Evolutionary conservation across 1,140 invertebrate genomes (phyloP), one percentile per base, ranked within the genome.

Genomic region (Bombus waltoni): DNA sequence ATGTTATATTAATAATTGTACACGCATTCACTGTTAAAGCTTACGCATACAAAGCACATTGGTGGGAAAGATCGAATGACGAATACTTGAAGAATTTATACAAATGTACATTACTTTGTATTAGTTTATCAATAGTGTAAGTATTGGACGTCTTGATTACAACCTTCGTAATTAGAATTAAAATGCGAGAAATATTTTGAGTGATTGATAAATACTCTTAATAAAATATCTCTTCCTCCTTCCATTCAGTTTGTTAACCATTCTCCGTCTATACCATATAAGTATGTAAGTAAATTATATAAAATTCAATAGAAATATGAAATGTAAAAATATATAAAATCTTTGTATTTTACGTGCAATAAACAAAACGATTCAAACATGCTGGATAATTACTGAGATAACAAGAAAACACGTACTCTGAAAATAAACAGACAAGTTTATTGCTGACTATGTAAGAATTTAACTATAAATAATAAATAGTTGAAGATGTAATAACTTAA

Each of bases 401-500:
- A 59, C 38, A 75, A 82, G 32, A 47, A 82, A 82, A 82, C 81
- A 75, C 38, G 38, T 73, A 18, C 35, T 82, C 32, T 75, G 71
- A 42, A 42, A 65, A 71, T 81, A 81, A 73, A 82, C 71, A n/a
- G 22, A 65, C 38, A 25, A 82, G 80, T 74, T 82, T 82, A 82
- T 82, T 82, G 57, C 71, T 62, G 71, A 74, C 57, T 82, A 74
- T 44, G 57, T 74, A 47, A 35, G 38, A 28, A 13, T 65, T 42
- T 32, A 82, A 66, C 71, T 66, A 82, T 75, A 82, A 82, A 75
- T 82, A 82, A 82, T 82, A 82, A 82, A 82, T 82, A 82, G 15
- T 66, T 59, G 38, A 75, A 66, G 57, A 38, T 66, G 47, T 75
- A 82, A 82, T 82, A 82, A 82, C 81, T 82, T 82, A 82, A 75